Evolutionary conservation across 1,140 invertebrate species (phyloP), one percentile per base, ranked within the genome.

Genomic region (Drosophila sp.): DNA sequence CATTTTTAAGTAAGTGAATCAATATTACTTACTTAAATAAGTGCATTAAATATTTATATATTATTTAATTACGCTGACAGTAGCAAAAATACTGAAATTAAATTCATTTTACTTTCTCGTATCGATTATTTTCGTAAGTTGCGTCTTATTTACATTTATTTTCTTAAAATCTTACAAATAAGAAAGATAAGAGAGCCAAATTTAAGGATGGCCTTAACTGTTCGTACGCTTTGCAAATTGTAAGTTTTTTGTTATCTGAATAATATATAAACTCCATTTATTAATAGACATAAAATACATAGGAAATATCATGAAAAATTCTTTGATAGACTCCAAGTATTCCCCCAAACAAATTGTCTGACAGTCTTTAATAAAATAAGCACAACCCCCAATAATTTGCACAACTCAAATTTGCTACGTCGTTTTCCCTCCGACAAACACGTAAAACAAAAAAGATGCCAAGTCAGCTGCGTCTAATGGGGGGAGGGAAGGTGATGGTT

Each of bases 371-470:
- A 76, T 76, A 66, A 80, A 80, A 67, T 40, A 76, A 67, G 70
- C 41, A 67, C 63, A 81, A 78, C 73, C 73, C 74, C 73, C 18
- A 48, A 76, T 80, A 66, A 76, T 80, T 76, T 75, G 65, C 78
- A 66, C 56, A 62, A 40, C 36, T 13, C 45, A 59, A 34, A 46
- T 41, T 18, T 59, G 13, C 18, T 1, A 13, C 16, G 27, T 41
- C 5, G 7, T 18, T 21, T 21, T 2, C 21, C 34, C 58, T n/a
- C 34, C 25, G n/a, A 25, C 14, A 29, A 59, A 65, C 65, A 63
- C 57, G 25, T 62, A 69, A 70, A 48, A 38, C 61, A 57, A 64
- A 71, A 71, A 78, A 82, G 67, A 65, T 80, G 78, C 78, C 78
- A 66, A 80, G 78, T 80, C 72, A 80, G 78, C 72, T 32, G 2